phyloP scores from a whole-genome alignment of 1,140 invertebrate genomes.

The Coelopa frigida region DNA sequence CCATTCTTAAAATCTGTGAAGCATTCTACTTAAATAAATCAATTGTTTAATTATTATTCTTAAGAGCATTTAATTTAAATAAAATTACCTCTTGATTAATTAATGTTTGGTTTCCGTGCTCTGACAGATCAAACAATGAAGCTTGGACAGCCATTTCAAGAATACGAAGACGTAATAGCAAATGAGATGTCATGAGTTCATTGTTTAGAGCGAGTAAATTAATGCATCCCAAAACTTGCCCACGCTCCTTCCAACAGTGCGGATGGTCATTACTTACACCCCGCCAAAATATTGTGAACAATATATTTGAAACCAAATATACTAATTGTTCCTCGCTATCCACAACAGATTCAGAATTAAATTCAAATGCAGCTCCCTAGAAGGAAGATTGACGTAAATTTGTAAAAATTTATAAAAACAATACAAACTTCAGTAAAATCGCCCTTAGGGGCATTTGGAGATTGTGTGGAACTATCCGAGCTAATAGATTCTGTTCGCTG shows the following conservation, averaged over 20 bases:
- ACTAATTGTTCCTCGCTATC: slow-evolving; percentile 53
- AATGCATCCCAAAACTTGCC: slow-evolving; percentile 56
- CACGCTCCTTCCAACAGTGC: slow-evolving; percentile 55
- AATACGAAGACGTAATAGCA: slow-evolving; percentile 53
- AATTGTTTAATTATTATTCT: slow-evolving; percentile 7
- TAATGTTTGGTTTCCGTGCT: slow-evolving; percentile 43
- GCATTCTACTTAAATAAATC: slow-evolving; percentile 44
- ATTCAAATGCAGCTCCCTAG: slow-evolving; percentile 33
- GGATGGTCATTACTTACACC: slow-evolving; percentile 53
- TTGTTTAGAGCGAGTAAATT: slow-evolving; percentile 55
- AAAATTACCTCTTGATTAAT: slow-evolving; percentile 42
- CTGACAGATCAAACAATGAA: slow-evolving; percentile 51
- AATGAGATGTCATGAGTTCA: slow-evolving; percentile 51
- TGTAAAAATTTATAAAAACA: background rate
- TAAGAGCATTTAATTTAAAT: slow-evolving; percentile 4
- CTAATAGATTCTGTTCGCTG: slow-evolving; percentile 37
- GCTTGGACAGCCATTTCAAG: slow-evolving; percentile 56
- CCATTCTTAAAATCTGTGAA: slow-evolving; percentile 51
- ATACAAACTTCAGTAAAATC: slow-evolving; percentile 11
- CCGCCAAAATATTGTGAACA: slow-evolving; percentile 57
- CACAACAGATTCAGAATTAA: slow-evolving; percentile 41
- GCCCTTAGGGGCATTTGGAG: slow-evolving; percentile 18
- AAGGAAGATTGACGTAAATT: background rate
- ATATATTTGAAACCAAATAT: slow-evolving; percentile 51
- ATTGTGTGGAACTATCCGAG: slow-evolving; percentile 40